Percentiles rank a stretch among this genome's conserved stretches.
Conservation (phyloP, 2,113 vertebrate genomes). For the Eulacestoma nigropectus region DNA sequence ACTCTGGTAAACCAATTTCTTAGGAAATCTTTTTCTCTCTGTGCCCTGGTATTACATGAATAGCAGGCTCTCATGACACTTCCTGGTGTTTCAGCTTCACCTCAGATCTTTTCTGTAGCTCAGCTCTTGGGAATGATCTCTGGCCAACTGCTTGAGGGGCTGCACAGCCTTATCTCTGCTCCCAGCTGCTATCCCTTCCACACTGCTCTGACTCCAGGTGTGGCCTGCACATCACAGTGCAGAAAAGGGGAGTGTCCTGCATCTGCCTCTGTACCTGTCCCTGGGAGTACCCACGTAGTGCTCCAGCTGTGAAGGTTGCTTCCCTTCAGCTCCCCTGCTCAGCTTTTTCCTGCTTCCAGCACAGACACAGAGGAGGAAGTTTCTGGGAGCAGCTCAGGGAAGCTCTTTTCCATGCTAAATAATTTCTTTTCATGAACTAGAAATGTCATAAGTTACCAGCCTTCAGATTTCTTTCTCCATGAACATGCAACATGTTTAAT, state of each 20-base stretch:
- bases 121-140: neutral
- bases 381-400: neutral
- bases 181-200: neutral
- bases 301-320: neutral
- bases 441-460: neutral
- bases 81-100: neutral
- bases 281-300: accelerated
- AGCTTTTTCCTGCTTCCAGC: neutral
- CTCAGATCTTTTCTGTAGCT: neutral
- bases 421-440: neutral
- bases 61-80: neutral
- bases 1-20: neutral
- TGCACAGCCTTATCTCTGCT: neutral
- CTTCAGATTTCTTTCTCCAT: neutral
- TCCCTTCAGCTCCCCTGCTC: neutral
- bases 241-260: neutral
- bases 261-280: neutral
- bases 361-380: neutral
- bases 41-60: neutral
- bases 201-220: neutral
- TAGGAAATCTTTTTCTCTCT: neutral
- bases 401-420: neutral
- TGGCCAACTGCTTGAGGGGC: neutral
- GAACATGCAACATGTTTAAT: neutral
- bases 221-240: neutral